These are phyloP conservation scores for Etheostoma cragini DNA, from an alignment of 2,113 vertebrate genomes.

Conservation along the genomic window DNA sequence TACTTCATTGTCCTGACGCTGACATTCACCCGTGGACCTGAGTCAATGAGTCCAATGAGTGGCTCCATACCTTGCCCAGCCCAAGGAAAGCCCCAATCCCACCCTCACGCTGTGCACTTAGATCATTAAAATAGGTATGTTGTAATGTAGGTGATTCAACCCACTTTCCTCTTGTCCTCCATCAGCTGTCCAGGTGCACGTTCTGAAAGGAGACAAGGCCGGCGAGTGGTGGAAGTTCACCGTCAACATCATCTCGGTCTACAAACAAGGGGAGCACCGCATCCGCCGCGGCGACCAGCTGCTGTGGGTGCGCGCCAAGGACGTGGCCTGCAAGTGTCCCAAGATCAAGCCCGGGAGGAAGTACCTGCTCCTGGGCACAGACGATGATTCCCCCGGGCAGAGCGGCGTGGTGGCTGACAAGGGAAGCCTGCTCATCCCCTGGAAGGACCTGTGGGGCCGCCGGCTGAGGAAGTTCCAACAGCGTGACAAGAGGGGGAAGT, in stretches of 20 bases:
- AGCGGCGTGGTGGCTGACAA: slow-evolving; percentile 97
- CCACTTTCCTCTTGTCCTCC: slow-evolving; percentile 19
- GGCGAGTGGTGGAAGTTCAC: slow-evolving; percentile 99
- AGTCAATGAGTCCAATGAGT: too few species aligned
- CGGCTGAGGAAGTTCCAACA: slow-evolving; percentile 98
- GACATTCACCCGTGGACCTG: too few species aligned
- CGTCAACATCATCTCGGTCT: slow-evolving; percentile 96
- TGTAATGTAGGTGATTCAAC: not conserved
- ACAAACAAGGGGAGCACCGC: slow-evolving; percentile 95
- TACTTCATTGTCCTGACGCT: too few species aligned
- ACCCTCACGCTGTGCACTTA: too few species aligned
- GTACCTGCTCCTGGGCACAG: slow-evolving; percentile 93
- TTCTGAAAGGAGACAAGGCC: slow-evolving; percentile 94
- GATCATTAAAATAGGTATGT: too few species aligned
- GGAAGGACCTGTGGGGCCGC: slow-evolving; percentile 98
- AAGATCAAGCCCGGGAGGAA: slow-evolving; percentile 97
- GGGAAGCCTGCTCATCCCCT: slow-evolving; percentile 97
- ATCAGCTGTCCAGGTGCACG: slow-evolving; percentile 94
- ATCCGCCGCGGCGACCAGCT: slow-evolving; percentile 97
- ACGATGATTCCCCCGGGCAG: slow-evolving; percentile 95
- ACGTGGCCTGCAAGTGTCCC: slow-evolving; percentile 96
- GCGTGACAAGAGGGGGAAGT: slow-evolving; percentile 98
- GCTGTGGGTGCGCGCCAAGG: slow-evolving; percentile 96
- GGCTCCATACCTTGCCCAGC: too few species aligned
- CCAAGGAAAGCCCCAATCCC: too few species aligned